These are phyloP conservation scores for Latrodectus geometricus DNA, from an alignment of 1,140 invertebrate genomes.

Conservation along the genomic window DNA sequence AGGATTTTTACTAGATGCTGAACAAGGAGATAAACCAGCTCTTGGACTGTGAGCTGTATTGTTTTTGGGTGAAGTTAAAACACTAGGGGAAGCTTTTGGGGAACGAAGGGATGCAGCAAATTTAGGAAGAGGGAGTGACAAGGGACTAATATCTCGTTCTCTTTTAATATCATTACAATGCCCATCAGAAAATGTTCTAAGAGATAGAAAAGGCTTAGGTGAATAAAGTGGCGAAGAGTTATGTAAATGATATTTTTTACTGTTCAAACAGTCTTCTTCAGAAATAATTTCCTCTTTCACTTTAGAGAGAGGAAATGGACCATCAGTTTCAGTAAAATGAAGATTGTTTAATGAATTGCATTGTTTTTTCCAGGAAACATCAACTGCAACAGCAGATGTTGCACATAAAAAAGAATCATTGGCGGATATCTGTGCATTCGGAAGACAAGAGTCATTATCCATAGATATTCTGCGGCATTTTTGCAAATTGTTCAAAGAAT, in stretches of 20 bases:
- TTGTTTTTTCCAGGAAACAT: conserved; percentile 51
- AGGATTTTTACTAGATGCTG: conserved; percentile 43
- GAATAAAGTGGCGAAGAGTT: conserved; percentile 23
- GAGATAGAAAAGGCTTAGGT: conserved; percentile 4
- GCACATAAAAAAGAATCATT: conserved; percentile 54
- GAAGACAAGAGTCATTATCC: conserved; percentile 58
- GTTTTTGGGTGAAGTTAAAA: conserved; percentile 63
- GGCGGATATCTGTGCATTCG: conserved; percentile 19
- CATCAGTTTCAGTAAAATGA: conserved; percentile 30
- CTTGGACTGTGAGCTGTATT: conserved; percentile 54
- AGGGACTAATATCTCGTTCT: conserved; percentile 69
- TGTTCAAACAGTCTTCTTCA: conserved; percentile 19
- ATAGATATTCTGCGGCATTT: conserved; percentile 58
- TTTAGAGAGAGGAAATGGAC: conserved; percentile 20
- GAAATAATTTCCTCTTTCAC: conserved; percentile 17
- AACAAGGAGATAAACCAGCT: conserved; percentile 55
- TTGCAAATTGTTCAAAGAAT: conserved; percentile 20
- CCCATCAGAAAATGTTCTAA: conserved; percentile 39
- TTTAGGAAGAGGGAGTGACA: conserved; percentile 84
- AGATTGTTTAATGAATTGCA: conserved; percentile 39
- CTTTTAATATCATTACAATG: conserved; percentile 48
- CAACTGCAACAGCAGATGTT: conserved; percentile 15
- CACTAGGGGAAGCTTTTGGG: conserved; percentile 64
- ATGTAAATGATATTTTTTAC: conserved; percentile 30
- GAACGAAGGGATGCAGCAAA: conserved; percentile 77